Evolutionary conservation across 2,888 invertebrate genomes (phyloP).

Genomic region (Ceraclea dissimilis): DNA sequence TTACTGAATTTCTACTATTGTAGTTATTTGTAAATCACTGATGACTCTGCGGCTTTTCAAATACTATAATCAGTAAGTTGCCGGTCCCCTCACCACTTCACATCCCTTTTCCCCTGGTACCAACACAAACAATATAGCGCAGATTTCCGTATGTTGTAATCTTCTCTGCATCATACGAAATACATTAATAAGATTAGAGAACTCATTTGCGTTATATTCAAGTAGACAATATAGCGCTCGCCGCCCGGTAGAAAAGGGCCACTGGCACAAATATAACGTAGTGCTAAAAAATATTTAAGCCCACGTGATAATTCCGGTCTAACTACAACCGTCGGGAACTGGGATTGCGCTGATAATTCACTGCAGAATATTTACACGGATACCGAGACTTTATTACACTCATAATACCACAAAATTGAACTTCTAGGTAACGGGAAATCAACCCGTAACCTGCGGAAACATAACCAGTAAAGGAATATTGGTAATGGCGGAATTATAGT

Average conservation of each 20-base stretch:
- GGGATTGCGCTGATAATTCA: slow-evolving; percentile 37
- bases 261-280: slow-evolving; percentile 16
- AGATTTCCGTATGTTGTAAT: background rate
- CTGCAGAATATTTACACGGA: background rate
- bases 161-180: background rate
- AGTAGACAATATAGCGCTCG: background rate
- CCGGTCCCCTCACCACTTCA: background rate
- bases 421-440: background rate
- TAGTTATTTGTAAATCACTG: too few relatives aligned
- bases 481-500: slow-evolving; percentile 46
- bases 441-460: background rate
- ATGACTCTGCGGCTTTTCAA: background rate
- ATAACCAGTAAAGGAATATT: slow-evolving; percentile 29
- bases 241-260: background rate
- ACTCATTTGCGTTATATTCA: slow-evolving; percentile 29
- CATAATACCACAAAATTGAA: background rate
- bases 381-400: background rate
- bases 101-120: background rate
- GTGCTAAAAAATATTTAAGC: slow-evolving; percentile 39
- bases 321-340: slow-evolving; percentile 38
- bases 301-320: slow-evolving; percentile 49
- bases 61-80: background rate
- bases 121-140: slow-evolving; percentile 2
- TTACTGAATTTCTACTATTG: too few relatives aligned
- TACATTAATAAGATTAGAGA: background rate